Evolutionary conservation across 2,888 invertebrate species (phyloP), one percentile per base, ranked within the genome.

Genomic region (Molorchus minor): DNA sequence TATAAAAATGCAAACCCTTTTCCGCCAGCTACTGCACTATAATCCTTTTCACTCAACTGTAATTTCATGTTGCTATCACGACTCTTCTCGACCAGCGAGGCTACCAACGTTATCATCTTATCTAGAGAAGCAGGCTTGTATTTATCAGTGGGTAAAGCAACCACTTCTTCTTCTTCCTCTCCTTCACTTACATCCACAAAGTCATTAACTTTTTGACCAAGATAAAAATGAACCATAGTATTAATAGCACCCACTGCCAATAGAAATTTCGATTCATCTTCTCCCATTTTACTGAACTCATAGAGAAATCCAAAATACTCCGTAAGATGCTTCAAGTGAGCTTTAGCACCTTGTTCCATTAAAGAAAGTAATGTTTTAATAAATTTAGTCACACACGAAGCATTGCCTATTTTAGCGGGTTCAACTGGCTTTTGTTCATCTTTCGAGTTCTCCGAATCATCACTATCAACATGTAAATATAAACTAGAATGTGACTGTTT

Each of bases 211-310:
- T 90, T 93, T 72, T 94, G 92, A 13, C 94, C 94, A 53, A 97
- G 84, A 82, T 96, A 97, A 81, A 96, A 97, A 78, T 92, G 91
- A 41, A 96, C 90, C 87, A 96, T 93, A 55, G 90, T 91, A 58
- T 93, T 90, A 64, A 97, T 95, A 29, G 95, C 92, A 75, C 93
- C 92, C 56, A 93, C 89, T 19, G 92, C 87, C 64, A 96, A 84
- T 73, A 97, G 83, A 81, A 96, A 97, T 77, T 90, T 87, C 20
- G 93, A 91, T 78, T 97, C 96, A 72, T 94, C 94, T 64, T 95
- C 95, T 0, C 96, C 96, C 93, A 96, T 93, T 78, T 95, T 92
- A 70, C 95, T 94, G 80, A 96, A 96, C 79, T 97, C 96, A 77
- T 94, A 91, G 62, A 97, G 82, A 71, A 97, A 87, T 33, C 92